Evolutionary conservation across 2,888 invertebrate species (phyloP).

Genomic region (Stegophylla sp.): DNA sequence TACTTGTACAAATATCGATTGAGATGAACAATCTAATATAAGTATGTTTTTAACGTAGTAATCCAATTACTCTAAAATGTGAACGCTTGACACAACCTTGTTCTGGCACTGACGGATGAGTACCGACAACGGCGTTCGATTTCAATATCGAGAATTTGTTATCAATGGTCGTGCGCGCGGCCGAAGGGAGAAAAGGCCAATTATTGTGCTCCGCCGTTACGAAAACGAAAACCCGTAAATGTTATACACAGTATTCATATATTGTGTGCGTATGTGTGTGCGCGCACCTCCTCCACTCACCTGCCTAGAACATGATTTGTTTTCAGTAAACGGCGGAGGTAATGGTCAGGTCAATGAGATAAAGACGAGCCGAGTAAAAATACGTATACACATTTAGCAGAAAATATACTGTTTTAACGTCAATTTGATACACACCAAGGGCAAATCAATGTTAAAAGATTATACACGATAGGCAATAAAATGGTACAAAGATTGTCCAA

Average conservation of each 20-base stretch:
- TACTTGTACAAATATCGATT: conserved; percentile 10
- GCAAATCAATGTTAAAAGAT: conserved; percentile 57
- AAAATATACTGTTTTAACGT: conserved; percentile 31
- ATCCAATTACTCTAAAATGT: conserved; percentile 7
- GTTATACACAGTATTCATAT: no score
- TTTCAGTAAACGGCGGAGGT: conserved; percentile 30
- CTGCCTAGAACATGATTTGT: not conserved
- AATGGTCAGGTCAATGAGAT: conserved; percentile 47
- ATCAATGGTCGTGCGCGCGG: conserved; percentile 8
- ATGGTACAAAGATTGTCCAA: conserved; percentile 41
- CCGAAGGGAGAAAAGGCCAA: conserved; percentile 52
- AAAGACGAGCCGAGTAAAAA: conserved; percentile 44
- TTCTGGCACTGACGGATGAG: conserved; percentile 22
- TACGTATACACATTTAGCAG: conserved; percentile 6
- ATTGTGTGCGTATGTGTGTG: not conserved
- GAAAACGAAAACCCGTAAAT: conserved; percentile 25
- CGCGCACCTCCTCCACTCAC: not conserved
- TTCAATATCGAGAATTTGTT: conserved; percentile 17
- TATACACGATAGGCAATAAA: conserved; percentile 19
- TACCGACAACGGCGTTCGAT: conserved; percentile 7
- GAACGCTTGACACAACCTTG: conserved; percentile 12
- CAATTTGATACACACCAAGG: conserved; percentile 38
- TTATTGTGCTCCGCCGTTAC: conserved; percentile 4
- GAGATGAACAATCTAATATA: not conserved
- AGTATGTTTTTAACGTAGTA: not conserved